phyloP scores from a whole-genome alignment of 2,113 vertebrate species.

The human (Homo sapiens) region GRCh38 chr9:5972501-5973000 shows the following conservation, averaged over 20 bases:
- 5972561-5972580: neutral
- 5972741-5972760: too few species aligned
- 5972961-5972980: neutral
- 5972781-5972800: neutral
- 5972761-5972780: too few species aligned
- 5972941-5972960: neutral
- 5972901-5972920: constrained; percentile 29
- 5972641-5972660: neutral
- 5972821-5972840: neutral
- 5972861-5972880: neutral
- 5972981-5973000: neutral
- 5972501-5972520: neutral
- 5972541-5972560: neutral
- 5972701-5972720: neutral
- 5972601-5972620: neutral
- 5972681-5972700: neutral
- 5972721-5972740: neutral
- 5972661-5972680: neutral
- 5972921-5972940: neutral
- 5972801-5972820: neutral
- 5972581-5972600: neutral
- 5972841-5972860: neutral
- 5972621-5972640: neutral
- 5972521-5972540: neutral
- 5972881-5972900: constrained; percentile 20